Base-by-base conservation (phyloP, 2,113 vertebrate genomes). In the Athene noctua region DNA sequence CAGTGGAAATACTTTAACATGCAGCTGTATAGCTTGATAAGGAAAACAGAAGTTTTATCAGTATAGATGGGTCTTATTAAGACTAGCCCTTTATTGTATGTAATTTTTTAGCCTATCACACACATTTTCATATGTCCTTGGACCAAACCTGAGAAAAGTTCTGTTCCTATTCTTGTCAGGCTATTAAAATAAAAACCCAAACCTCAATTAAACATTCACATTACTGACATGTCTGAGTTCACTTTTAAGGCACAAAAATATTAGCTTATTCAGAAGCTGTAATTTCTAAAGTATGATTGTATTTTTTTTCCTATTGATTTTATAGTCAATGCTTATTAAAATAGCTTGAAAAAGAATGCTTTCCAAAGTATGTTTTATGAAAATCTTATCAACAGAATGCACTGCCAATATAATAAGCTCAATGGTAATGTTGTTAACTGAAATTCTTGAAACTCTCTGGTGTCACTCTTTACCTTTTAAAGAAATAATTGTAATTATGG, bases 111-210 rank as follows among this genome's bases (percentile, higher is more conserved):
- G 23, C 47, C 9, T 49, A 25, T 68, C 27, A 36, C 11, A 32
- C 9, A 15, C 32, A 6, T 47, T 34, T 71, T 81, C 72, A 67
- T 10, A 15, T 55, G 18, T 40, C 6, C 9, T 15, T 91, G 15
- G 36, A 49, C 12, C 6, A 22, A 27, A 47, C 26, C 23, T 71
- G n/a, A 58, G 30, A 82, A 44, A 14, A 68, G 17, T 47, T 89
- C 16, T 40, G 11, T 84, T 80, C 17, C 46, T 92, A 1, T 84
- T 34, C 34, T 86, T 95, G 44, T 62, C 54, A 86, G 87, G 10
- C 8, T 95, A 14, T 63, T 80, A 32, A 73, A 83, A 46, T 57
- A 57, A n/a, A 1, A 0, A 0, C 17, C 13, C 2, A 5, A 67
- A 82, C 10, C 18, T n/a, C 77, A 51, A 30, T 55, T 66, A 52